A percentile compares a stretch with the other conserved stretches of the same genome.
Evolutionary conservation across 2,888 invertebrate species (phyloP).

Genomic region (Nomada goodeniana): DNA sequence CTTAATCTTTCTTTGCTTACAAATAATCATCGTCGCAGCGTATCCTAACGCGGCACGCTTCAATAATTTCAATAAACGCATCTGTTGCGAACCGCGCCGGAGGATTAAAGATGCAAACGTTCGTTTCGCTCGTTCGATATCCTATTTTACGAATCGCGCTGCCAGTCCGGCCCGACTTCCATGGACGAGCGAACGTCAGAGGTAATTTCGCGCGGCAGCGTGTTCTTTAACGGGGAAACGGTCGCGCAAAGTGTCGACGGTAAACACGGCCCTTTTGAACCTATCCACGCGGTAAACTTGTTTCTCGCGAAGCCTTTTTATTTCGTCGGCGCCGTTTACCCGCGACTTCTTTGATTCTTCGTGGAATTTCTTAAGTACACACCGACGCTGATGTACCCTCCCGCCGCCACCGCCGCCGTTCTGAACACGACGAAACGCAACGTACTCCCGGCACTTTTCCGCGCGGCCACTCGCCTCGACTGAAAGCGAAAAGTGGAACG

Average conservation of each 20-base stretch:
- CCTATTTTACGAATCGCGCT: neutral
- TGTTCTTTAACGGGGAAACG: constrained; percentile 11
- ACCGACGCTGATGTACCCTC: neutral
- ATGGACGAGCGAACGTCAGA: neutral
- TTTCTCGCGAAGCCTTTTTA: constrained; percentile 17
- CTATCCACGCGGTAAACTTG: constrained; percentile 21
- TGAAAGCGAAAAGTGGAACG: constrained; percentile 24
- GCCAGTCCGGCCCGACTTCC: neutral
- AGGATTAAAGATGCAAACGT: too few species aligned
- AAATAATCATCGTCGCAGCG: too few species aligned
- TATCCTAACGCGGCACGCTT: neutral
- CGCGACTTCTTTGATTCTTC: constrained; percentile 38
- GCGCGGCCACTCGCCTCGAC: neutral
- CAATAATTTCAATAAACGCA: neutral
- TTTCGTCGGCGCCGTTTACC: constrained; percentile 6
- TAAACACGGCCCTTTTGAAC: constrained; percentile 28
- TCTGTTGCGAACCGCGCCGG: too few species aligned
- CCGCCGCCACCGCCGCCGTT: too few species aligned
- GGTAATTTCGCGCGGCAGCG: constrained; percentile 11
- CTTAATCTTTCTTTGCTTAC: too few species aligned
- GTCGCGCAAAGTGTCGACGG: constrained; percentile 3
- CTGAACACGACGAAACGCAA: neutral
- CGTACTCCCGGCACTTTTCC: neutral
- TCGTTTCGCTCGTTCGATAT: too few species aligned
- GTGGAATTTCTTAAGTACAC: constrained; percentile 33